Percentiles rank a stretch among this genome's conserved stretches.
These are phyloP conservation scores for Caenorhabditis becei DNA, from an alignment of 2,888 invertebrate genomes.

Conservation along the genomic window DNA sequence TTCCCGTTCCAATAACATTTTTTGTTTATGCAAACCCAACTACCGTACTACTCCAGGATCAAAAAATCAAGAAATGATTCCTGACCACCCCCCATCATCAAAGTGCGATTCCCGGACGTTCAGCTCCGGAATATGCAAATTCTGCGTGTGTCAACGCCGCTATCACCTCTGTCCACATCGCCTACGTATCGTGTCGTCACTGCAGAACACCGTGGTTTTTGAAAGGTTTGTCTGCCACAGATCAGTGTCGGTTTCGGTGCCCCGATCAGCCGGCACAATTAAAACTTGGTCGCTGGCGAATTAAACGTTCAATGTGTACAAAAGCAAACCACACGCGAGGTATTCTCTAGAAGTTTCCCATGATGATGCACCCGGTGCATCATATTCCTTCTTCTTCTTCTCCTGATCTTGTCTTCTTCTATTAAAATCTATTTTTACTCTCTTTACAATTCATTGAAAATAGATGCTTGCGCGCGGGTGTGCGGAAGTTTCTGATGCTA, in stretches of 20 bases:
- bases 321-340: neutral
- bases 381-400: neutral
- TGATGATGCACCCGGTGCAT: conserved; percentile 18
- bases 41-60: too few relatives aligned
- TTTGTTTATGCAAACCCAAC: too few relatives aligned
- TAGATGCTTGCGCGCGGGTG: neutral
- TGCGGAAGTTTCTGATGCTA: conserved; percentile 13
- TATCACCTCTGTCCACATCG: neutral
- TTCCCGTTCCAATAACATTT: too few relatives aligned
- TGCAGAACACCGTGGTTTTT: conserved; percentile 7
- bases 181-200: neutral
- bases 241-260: conserved; percentile 35
- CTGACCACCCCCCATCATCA: too few relatives aligned
- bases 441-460: neutral
- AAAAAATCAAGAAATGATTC: too few relatives aligned
- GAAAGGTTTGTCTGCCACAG: conserved; percentile 30
- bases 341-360: conserved; percentile 17
- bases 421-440: too few relatives aligned
- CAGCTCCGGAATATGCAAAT: neutral
- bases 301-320: conserved; percentile 35
- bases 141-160: neutral
- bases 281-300: conserved; percentile 6
- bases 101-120: neutral
- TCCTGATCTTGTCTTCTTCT: neutral
- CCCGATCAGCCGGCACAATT: conserved; percentile 24